Evolutionary conservation across 1,140 invertebrate species (phyloP), one percentile per base, ranked within the genome.

Genomic region (Marisa cornuarietis): DNA sequence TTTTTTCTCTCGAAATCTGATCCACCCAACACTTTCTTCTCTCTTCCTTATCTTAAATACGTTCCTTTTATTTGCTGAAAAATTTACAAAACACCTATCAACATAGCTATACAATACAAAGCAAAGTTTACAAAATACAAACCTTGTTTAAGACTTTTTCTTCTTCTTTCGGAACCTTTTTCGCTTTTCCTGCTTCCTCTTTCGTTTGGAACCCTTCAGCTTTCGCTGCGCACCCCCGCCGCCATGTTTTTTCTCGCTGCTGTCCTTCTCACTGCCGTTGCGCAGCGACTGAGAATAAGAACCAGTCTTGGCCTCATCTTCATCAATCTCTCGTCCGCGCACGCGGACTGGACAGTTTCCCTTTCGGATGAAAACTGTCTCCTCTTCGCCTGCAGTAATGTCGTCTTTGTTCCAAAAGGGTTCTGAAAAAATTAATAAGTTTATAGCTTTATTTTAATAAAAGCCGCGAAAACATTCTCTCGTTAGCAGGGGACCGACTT

Each of bases 131-230:
- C 54, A 58, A n/a, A 26, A 42, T 2, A 72, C 31, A 42, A 26
- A 72, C 13, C 20, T 71, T 72, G 51, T 52, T 16, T n/a, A 54
- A 8, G 65, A 24, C 11, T 61, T 75, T 14, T 75, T 75, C 54
- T 75, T 75, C 73, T 75, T 75, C 54, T 58, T 75, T 75, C 73
- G 49, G n/a, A 51, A 58, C 26, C 54, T 75, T 58, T 75, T 75
- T 18, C 54, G 3, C 22, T 75, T 75, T n/a, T 75, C 73, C 24
- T 58, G 42, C 26, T 75, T 75, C 13, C 73, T 51, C 52, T 75
- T 75, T 14, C 52, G 42, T 61, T 75, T 75, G 20, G 73, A 75
- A 0, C 73, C 73, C 54, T 75, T 75, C 49, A 54, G 54, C 52
- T 75, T 75, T 8, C 22, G 22, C n/a, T 51, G 24, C 9, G 18